A percentile compares a stretch with the other conserved stretches of the same genome.
Conservation (phyloP, 2,797 vertebrate species). For the Bryconaethiops microstoma region DNA sequence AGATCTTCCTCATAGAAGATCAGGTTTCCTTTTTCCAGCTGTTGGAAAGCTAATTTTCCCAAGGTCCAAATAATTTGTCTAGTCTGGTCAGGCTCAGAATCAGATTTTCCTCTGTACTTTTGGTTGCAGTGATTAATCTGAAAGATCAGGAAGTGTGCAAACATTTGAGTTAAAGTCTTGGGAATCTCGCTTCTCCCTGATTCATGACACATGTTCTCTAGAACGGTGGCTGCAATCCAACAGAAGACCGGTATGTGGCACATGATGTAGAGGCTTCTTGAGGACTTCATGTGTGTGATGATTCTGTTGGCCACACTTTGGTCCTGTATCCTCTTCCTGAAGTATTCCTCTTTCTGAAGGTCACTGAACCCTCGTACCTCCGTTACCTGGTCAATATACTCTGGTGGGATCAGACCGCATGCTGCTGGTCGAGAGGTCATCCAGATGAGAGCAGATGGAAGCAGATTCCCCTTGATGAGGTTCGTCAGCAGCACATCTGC, state of each 20-base stretch:
- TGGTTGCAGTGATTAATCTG: neutral
- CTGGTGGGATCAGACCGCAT: too few species aligned
- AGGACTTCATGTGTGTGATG: neutral
- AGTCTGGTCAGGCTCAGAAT: neutral
- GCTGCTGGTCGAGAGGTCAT: neutral
- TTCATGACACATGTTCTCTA: neutral
- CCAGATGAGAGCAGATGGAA: constrained; percentile 1
- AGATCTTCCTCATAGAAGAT: neutral
- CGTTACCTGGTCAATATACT: neutral
- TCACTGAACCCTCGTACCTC: neutral
- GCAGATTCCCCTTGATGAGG: neutral
- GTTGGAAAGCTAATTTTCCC: constrained; percentile 4
- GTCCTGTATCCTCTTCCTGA: neutral
- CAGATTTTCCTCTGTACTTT: neutral
- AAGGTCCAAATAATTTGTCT: neutral
- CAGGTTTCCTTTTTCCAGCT: neutral
- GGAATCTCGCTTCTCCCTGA: neutral
- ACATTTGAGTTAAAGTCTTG: neutral
- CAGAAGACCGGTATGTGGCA: neutral
- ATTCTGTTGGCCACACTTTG: neutral
- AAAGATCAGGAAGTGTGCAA: neutral
- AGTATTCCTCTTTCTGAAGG: neutral
- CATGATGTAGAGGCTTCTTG: constrained; percentile 13
- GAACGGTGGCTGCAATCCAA: neutral
- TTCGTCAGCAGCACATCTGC: neutral